Conservation (phyloP, 2,113 vertebrate species). For the Nyctereutes procyonoides region DNA sequence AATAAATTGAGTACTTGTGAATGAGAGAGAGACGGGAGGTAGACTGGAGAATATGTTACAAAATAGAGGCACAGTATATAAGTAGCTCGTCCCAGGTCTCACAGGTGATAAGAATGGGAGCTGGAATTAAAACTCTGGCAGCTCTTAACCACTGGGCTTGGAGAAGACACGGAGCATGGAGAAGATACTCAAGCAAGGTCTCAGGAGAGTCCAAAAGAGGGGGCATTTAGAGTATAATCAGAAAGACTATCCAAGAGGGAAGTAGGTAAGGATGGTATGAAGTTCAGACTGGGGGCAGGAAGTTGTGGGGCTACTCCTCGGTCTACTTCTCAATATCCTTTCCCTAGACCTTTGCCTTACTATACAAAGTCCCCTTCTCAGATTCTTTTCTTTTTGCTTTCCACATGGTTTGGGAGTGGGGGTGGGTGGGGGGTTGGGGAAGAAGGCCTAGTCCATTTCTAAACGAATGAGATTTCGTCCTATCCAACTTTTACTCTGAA, state of each 20-base stretch:
- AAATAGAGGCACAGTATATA: background rate
- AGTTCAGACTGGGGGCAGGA: background rate
- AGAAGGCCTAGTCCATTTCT: background rate
- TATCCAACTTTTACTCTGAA: background rate
- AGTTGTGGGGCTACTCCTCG: background rate
- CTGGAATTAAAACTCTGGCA: background rate
- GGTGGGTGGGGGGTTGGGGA: background rate
- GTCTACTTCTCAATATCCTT: background rate
- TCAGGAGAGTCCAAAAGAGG: background rate
- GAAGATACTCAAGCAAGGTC: background rate
- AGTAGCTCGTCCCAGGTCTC: background rate
- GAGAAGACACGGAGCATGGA: background rate
- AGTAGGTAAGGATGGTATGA: background rate
- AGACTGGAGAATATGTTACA: slow-evolving; percentile 15
- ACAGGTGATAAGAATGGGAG: background rate
- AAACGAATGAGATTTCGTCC: background rate
- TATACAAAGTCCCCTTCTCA: background rate
- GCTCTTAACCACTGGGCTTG: background rate
- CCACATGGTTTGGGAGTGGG: background rate
- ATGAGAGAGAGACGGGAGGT: background rate
- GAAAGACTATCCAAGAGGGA: background rate
- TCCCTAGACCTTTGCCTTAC: background rate
- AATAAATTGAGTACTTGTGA: background rate
- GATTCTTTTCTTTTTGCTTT: background rate
- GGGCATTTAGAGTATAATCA: background rate